Base-by-base conservation (phyloP, 1,140 invertebrate species). In the Cotesia chilonis region DNA sequence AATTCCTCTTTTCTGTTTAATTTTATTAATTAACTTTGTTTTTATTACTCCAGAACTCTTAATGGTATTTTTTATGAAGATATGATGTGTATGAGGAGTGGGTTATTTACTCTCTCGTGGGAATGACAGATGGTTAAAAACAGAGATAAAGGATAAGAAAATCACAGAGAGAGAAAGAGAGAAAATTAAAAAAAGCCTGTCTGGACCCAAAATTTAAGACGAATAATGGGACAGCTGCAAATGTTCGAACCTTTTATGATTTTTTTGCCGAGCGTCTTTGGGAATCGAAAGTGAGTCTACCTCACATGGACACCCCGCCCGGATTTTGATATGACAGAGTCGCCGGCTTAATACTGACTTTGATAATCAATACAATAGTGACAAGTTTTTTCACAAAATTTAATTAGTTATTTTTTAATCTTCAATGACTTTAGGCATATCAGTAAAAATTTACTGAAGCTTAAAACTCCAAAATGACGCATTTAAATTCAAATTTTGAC, bases 61-160 rank as follows among this genome's bases (percentile, higher is more conserved):
- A 3, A 55, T 10, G 38, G 10, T 57, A 68, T 68, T 9, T 47
- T 47, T 9, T 68, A 36, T 37, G 66, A 28, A 28, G 28, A 28
- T 28, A 28, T 28, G 28, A 28, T 55, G 28, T 68, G 20, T 12
- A 36, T 28, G 17, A 37, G 35, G 36, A 57, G 55, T 12, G 66
- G 28, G 20, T 28, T 28, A 59, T 20, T 59, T 20, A 59, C 20
- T 20, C 17, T 68, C 28, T 68, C 52, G 66, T 70, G 14, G 68
- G 55, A 70, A 55, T 60, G 68, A 70, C 68, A 70, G 68, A 70
- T 70, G 68, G 68, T 37, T 12, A 59, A 41, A 70, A 52, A 17
- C n/a, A 6, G 37, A 6, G 14, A 65, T 64, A 47, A 65, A 65
- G 38, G 5, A 28, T 47, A 41, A 57, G 51, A 55, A 38, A 65